Base-by-base conservation (phyloP, 2,797 vertebrate species). In the Hypotaenidia okinawae region DNA sequence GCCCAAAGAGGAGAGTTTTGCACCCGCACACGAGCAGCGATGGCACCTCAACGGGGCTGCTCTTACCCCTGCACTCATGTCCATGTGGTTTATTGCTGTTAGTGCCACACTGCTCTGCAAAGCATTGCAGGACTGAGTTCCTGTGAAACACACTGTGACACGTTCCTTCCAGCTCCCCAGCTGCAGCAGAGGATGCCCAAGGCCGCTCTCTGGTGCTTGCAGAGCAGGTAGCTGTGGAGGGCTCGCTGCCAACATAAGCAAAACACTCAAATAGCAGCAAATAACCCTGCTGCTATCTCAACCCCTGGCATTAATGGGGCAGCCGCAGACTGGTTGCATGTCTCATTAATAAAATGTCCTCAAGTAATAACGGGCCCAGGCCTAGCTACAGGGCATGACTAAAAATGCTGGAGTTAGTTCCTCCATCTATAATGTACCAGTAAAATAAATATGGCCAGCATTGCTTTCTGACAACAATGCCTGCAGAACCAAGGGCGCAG, bases 401-500 rank as follows among this genome's bases (percentile, higher is more conserved):
- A 32, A 5, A 45, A 41, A 57, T 27, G 23, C 1, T 85, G 64
- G 59, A 70, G 64, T 45, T 39, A 5, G 39, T 9, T 70, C 47
- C 37, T 52, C 1, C 2, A 32, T 69, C 52, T 59, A 2, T 67
- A 55, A 52, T 74, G 77, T 18, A 63, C 11, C 12, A 45, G 43
- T 37, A 43, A 64, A 58, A 66, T 43, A 52, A 87, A n/a, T 27
- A 54, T 1, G 1, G 75, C 5, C n/a, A 9, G 24, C 16, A 17
- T 35, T 47, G 28, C 51, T 57, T 55, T 18, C 45, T 39, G 67
- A 49, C 25, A 52, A 10, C 2, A 55, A 35, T 22, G 15, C 28
- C 59, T 25, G 23, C 32, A 58, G 54, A 14, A 11, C 32, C 0
- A 0, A 72, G 37, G 0, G 0, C 1, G 0, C 0, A 1, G 32